Evolutionary conservation across 2,888 invertebrate genomes (phyloP).

Genomic region (Hermaeophaga mercurialis): DNA sequence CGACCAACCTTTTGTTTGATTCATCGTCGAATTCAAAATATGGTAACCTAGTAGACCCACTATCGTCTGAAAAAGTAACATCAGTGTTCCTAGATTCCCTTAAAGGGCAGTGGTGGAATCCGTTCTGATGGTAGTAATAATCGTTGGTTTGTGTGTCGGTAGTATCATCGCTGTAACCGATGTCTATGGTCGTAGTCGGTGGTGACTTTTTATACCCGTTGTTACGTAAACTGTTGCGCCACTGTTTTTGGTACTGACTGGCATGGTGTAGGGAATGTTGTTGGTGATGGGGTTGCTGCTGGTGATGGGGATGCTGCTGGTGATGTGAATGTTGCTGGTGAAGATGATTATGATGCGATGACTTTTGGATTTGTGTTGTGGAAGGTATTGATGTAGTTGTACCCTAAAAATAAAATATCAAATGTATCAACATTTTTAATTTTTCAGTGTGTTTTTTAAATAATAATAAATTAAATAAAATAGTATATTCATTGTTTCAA

Average conservation of each 20-base stretch:
- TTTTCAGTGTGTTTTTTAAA: no score
- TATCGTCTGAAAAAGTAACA: constrained; percentile 50
- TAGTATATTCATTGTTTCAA: no score
- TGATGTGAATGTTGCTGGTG: constrained; percentile 19
- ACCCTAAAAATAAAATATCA: constrained; percentile 16
- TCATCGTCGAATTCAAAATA: constrained; percentile 49
- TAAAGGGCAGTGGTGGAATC: constrained; percentile 45
- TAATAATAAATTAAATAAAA: no score
- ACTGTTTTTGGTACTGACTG: constrained; percentile 22
- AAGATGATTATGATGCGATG: no score
- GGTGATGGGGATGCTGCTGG: constrained; percentile 18
- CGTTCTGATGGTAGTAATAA: constrained; percentile 49
- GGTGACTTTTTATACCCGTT: constrained; percentile 28
- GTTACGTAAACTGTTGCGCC: constrained; percentile 27
- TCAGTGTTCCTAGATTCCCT: constrained; percentile 43
- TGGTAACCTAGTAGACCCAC: constrained; percentile 50
- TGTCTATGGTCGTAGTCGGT: constrained; percentile 41
- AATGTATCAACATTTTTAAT: no score
- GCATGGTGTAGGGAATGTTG: background rate
- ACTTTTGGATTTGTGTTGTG: no score
- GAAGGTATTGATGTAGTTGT: constrained; percentile 14
- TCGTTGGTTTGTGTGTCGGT: constrained; percentile 50
- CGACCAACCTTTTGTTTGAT: constrained; percentile 41
- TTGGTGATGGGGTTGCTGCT: constrained; percentile 18
- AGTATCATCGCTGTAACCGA: constrained; percentile 51